Conservation (phyloP, 2,888 invertebrate species). For the Itoplectis maculator region DNA sequence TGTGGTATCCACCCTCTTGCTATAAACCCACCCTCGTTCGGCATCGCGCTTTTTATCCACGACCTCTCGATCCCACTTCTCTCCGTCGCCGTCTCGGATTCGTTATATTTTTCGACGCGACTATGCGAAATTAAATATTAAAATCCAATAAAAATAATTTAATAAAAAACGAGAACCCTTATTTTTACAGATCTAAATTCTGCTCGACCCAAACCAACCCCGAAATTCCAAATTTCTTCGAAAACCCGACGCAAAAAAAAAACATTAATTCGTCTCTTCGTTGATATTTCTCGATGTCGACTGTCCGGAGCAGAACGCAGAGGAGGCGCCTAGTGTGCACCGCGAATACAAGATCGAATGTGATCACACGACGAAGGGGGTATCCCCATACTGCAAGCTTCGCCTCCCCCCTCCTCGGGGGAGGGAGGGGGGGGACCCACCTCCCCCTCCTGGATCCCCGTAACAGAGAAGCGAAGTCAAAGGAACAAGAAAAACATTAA, state of each 20-base stretch:
- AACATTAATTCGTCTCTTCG: neutral
- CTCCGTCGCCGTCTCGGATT: slow-evolving; percentile 21
- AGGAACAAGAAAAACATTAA: slow-evolving; percentile 39
- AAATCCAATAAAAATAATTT: too few species aligned
- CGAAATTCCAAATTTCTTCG: neutral
- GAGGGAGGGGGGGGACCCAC: slow-evolving; percentile 43
- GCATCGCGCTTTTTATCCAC: slow-evolving; percentile 1
- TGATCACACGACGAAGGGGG: slow-evolving; percentile 9
- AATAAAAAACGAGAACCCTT: too few species aligned
- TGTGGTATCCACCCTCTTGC: slow-evolving; percentile 33
- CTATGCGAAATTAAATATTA: neutral
- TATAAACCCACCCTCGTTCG: slow-evolving; percentile 26
- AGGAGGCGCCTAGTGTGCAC: too few species aligned
- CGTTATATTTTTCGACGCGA: neutral
- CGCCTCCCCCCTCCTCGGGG: too few species aligned
- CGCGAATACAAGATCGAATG: slow-evolving; percentile 23
- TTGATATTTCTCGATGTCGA: slow-evolving; percentile 31
- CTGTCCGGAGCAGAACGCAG: slow-evolving; percentile 14
- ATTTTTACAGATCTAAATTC: too few species aligned
- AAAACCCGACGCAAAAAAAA: neutral
- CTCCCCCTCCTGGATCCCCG: slow-evolving; percentile 24
- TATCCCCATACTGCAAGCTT: slow-evolving; percentile 24
- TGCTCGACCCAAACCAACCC: neutral
- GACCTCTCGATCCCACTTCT: neutral
- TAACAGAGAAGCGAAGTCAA: slow-evolving; percentile 22